A percentile compares a stretch with the other conserved stretches of the same genome.
These are phyloP conservation scores for Nemoura dubitans DNA, from an alignment of 2,888 invertebrate genomes.

Conservation along the genomic window DNA sequence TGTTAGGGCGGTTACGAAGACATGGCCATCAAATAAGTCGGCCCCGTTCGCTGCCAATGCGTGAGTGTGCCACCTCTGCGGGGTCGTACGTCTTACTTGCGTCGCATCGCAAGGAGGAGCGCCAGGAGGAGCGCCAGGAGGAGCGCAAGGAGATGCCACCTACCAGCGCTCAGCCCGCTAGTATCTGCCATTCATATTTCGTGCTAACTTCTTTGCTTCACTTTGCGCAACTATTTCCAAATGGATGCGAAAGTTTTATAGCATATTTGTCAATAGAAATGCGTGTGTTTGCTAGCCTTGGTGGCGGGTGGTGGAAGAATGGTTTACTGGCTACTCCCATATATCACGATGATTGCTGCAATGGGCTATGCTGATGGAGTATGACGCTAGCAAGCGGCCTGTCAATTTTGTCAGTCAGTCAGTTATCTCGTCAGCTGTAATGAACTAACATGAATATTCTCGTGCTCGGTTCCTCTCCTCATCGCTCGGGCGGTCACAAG, in stretches of 20 bases:
- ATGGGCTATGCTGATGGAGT: background rate
- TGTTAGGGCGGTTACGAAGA: background rate
- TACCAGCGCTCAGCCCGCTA: background rate
- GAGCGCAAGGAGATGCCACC: too few relatives aligned
- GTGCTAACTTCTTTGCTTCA: background rate
- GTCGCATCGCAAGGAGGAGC: too few relatives aligned
- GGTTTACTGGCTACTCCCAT: background rate
- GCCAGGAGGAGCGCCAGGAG: too few relatives aligned
- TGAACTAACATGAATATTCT: constrained; percentile 14
- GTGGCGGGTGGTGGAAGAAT: background rate
- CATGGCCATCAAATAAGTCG: constrained; percentile 29
- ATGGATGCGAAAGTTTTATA: background rate
- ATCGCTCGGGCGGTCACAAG: background rate
- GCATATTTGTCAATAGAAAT: background rate
- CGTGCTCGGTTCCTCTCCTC: background rate
- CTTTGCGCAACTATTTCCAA: background rate
- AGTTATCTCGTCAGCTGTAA: constrained; percentile 14
- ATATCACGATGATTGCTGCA: constrained; percentile 8
- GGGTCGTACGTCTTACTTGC: background rate
- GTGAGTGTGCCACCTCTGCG: background rate
- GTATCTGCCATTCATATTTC: background rate
- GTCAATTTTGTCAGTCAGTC: constrained; percentile 35
- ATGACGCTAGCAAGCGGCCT: background rate
- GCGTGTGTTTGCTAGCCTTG: background rate
- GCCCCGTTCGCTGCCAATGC: background rate